Evolutionary conservation across 1,140 invertebrate species (phyloP), one percentile per base, ranked within the genome.

Genomic region (Zaprionus gabonicus): DNA sequence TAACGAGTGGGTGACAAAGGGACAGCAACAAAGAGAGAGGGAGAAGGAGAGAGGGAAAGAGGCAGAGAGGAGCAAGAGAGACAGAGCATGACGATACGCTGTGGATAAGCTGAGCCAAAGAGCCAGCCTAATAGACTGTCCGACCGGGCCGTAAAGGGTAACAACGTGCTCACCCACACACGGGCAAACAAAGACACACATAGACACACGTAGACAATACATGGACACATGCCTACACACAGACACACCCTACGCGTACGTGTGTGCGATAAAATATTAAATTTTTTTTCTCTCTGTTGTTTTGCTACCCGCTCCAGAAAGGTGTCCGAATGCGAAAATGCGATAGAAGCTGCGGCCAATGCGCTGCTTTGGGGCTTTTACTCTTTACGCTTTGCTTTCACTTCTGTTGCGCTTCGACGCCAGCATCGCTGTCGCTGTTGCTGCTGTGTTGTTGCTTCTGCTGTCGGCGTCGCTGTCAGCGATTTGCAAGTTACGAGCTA

Each of bases 101-200:
- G 34, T 9, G 58, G 36, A 68, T 73, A 60, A 67, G 46, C 55
- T 20, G 56, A 41, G 64, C 38, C 51, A 53, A 44, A n/a, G 34
- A 72, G 59, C 34, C 56, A 23, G 56, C 63, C 69, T 80, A 82
- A 82, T 82, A 82, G 83, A 87, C 80, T 74, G 72, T 64, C 76
- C 80, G 71, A 58, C 56, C 46, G 70, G 53, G 56, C 66, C 34
- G 72, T 65, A 76, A 86, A 75, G 76, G 80, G 71, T 85, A 79
- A 76, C 76, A 57, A 56, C 58, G 53, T 44, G 13, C 59, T 27
- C 23, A 62, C 20, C 31, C 31, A 25, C 49, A 57, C 57, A 71
- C 44, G 20, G 20, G 20, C 20, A 20, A 20, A 20, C 20, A 20
- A 20, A 23, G 34, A 66, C 23, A 27, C 31, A 62, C 44, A 62